Percentiles rank a stretch among this genome's conserved stretches.
These are phyloP conservation scores for Drosophila aldrichi DNA, from an alignment of 2,888 invertebrate species.

Conservation along the genomic window DNA sequence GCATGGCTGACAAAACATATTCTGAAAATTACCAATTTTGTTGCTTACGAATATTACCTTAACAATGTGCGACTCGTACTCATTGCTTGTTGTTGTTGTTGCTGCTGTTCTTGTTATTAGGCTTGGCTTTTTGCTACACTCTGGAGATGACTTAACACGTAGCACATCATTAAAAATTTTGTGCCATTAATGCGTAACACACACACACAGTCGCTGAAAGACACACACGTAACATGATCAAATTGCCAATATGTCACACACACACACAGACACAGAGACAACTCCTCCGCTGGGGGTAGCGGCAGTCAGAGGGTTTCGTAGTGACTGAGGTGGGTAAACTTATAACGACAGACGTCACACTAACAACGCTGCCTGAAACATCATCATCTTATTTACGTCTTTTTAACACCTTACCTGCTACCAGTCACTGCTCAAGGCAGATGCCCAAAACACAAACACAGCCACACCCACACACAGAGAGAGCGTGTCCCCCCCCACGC, in stretches of 20 bases:
- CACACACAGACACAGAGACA: slow-evolving; percentile 38
- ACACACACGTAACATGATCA: slow-evolving; percentile 64
- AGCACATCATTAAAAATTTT: slow-evolving; percentile 81
- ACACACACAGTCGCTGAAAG: slow-evolving; percentile 36
- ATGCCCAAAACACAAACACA: slow-evolving; percentile 31
- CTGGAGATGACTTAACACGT: slow-evolving; percentile 82
- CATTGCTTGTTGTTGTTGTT: slow-evolving; percentile 14
- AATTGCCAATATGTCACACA: slow-evolving; percentile 80
- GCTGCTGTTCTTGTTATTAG: slow-evolving; percentile 57
- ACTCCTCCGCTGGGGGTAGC: slow-evolving; percentile 36
- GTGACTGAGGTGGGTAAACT: slow-evolving; percentile 55
- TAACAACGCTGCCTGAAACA: slow-evolving; percentile 49
- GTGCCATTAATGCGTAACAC: slow-evolving; percentile 78
- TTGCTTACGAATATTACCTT: slow-evolving; percentile 80
- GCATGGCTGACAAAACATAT: slow-evolving; percentile 56
- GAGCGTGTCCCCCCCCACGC: slow-evolving; percentile 8
- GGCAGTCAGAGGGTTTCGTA: neutral
- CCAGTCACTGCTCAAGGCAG: slow-evolving; percentile 29
- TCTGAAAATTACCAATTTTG: slow-evolving; percentile 79
- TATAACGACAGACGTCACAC: slow-evolving; percentile 59
- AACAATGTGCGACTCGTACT: slow-evolving; percentile 56
- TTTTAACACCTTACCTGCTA: slow-evolving; percentile 70
- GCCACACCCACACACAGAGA: neutral
- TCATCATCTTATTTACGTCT: slow-evolving; percentile 79
- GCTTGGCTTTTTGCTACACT: slow-evolving; percentile 72